Evolutionary conservation across 2,888 invertebrate genomes (phyloP).

Genomic region (Nymphalis urticae): DNA sequence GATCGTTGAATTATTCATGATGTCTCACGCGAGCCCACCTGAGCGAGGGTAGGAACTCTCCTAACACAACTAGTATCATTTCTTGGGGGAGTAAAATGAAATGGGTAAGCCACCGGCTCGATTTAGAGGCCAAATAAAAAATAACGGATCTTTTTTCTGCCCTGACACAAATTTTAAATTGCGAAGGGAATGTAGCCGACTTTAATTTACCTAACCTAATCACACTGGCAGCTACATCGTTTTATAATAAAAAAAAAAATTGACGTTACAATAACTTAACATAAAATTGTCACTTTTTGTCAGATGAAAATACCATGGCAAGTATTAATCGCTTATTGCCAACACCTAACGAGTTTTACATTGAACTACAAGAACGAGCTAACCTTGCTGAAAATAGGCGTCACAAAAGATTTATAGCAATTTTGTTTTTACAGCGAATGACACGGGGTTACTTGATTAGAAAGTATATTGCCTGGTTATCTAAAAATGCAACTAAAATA

Average conservation of each 20-base stretch:
- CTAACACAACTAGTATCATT: conserved; percentile 58
- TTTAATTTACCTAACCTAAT: conserved; percentile 18
- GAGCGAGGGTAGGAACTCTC: conserved; percentile 57
- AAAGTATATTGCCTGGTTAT: conserved; percentile 65
- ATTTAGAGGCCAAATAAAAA: conserved; percentile 60
- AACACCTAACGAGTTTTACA: conserved; percentile 54
- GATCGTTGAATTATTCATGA: conserved; percentile 79
- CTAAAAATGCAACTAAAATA: conserved; percentile 63
- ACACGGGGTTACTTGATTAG: conserved; percentile 64
- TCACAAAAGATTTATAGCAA: conserved; percentile 57
- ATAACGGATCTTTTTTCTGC: conserved; percentile 53
- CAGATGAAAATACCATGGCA: conserved; percentile 55
- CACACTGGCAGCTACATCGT: neutral
- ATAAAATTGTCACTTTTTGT: neutral
- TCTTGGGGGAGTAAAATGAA: conserved; percentile 61
- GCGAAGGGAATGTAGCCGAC: conserved; percentile 49
- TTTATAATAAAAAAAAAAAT: conserved; percentile 1
- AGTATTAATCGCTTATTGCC: conserved; percentile 57
- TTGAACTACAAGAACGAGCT: conserved; percentile 55
- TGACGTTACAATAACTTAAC: neutral
- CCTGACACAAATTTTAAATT: conserved; percentile 49
- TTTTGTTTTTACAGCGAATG: conserved; percentile 60
- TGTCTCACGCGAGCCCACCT: conserved; percentile 68
- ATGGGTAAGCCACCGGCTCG: conserved; percentile 65
- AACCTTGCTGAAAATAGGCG: conserved; percentile 58